These are phyloP conservation scores for Pterobdella sp. DNA, from an alignment of 2,888 invertebrate genomes.

Conservation along the genomic window DNA sequence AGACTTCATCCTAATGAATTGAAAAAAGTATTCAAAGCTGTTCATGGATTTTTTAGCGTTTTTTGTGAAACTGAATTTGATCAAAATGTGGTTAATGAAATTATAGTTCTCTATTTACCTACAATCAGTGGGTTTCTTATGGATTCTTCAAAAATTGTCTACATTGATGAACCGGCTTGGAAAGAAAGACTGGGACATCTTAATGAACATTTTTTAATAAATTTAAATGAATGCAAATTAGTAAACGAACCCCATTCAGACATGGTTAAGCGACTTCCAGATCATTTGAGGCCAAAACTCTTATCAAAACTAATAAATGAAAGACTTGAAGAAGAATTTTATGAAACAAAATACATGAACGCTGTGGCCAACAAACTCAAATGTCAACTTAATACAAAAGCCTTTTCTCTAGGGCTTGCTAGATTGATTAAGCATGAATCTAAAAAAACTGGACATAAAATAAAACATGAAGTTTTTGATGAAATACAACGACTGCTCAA, in stretches of 20 bases:
- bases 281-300: slow-evolving; percentile 35
- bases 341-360: slow-evolving; percentile 20
- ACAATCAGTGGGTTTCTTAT: slow-evolving; percentile 30
- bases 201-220: slow-evolving; percentile 36
- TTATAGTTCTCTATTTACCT: slow-evolving; percentile 32
- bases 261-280: slow-evolving; percentile 35
- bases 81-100: not conserved
- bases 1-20: slow-evolving; percentile 40
- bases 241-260: slow-evolving; percentile 32
- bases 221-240: slow-evolving; percentile 38
- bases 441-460: slow-evolving; percentile 34
- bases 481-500: slow-evolving; percentile 34
- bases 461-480: slow-evolving; percentile 33
- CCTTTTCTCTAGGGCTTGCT: slow-evolving; percentile 37
- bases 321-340: slow-evolving; percentile 19
- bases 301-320: slow-evolving; percentile 37
- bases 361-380: slow-evolving; percentile 37
- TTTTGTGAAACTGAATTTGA: slow-evolving; percentile 27
- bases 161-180: slow-evolving; percentile 38
- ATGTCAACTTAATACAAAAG: slow-evolving; percentile 37
- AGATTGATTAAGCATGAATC: slow-evolving; percentile 39
- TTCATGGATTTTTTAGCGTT: slow-evolving; percentile 36
- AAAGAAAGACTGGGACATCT: slow-evolving; percentile 36
- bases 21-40: slow-evolving; percentile 37
- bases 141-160: slow-evolving; percentile 35